Conservation (phyloP, 1,140 invertebrate genomes). For the Calycopis cecrops region DNA sequence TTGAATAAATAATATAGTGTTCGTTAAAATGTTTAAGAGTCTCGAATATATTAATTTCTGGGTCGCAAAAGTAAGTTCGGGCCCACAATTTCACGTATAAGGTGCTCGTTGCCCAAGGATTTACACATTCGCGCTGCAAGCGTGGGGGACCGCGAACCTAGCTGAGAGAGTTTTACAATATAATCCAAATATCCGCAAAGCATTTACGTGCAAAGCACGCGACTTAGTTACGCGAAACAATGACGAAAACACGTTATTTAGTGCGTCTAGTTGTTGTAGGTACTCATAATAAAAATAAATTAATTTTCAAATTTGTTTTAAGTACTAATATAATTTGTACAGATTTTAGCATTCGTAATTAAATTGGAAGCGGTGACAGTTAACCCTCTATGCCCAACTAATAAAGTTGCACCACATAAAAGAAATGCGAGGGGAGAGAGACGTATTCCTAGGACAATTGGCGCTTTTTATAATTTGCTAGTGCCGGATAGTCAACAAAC, state of each 20-base stretch:
- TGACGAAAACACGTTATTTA: not conserved
- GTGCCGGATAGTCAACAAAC: slow-evolving; percentile 26
- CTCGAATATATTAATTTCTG: slow-evolving; percentile 22
- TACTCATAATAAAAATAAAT: slow-evolving; percentile 12
- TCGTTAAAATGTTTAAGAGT: not conserved
- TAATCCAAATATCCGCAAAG: slow-evolving; percentile 39
- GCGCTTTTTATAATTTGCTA: slow-evolving; percentile 45
- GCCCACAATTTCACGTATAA: slow-evolving; percentile 36
- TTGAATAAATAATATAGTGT: slow-evolving; percentile 9
- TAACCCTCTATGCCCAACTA: slow-evolving; percentile 59
- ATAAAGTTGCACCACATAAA: slow-evolving; percentile 61
- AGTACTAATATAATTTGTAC: slow-evolving; percentile 25
- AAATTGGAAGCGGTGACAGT: slow-evolving; percentile 45
- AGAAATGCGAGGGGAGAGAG: slow-evolving; percentile 25
- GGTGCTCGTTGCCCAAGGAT: slow-evolving; percentile 58
- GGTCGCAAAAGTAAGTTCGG: slow-evolving; percentile 31
- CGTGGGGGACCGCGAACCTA: slow-evolving; percentile 54
- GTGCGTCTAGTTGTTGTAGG: slow-evolving; percentile 14
- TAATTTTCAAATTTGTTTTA: not conserved
- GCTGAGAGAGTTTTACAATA: slow-evolving; percentile 33
- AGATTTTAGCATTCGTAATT: slow-evolving; percentile 38
- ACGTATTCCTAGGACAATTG: slow-evolving; percentile 43
- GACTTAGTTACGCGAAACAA: not conserved
- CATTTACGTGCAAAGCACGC: slow-evolving; percentile 10
- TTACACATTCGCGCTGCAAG: slow-evolving; percentile 44